Evolutionary conservation across 2,797 vertebrate species (phyloP).

Genomic region (Mus spretus): DNA sequence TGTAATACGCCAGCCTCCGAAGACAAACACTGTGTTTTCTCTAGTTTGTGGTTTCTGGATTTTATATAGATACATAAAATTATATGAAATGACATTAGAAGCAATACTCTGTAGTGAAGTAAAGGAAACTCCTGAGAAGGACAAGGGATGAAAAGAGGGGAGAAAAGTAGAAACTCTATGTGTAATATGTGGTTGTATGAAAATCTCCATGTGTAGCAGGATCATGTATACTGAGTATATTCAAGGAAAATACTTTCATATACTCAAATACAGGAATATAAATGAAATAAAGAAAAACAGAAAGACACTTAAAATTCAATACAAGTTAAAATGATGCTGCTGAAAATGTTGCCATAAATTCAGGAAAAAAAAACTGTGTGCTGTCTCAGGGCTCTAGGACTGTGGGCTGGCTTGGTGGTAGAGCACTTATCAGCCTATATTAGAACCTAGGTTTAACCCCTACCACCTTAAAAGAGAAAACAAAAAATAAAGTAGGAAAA

Average conservation of each 20-base stretch:
- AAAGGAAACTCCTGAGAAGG: neutral
- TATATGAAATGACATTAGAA: neutral
- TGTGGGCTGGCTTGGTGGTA: neutral
- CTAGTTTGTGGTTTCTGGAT: neutral
- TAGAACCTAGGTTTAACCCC: neutral
- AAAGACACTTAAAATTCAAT: neutral
- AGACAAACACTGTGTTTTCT: neutral
- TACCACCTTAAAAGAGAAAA: neutral
- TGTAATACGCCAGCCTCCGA: neutral
- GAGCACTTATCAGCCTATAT: neutral
- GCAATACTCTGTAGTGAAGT: neutral
- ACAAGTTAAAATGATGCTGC: neutral
- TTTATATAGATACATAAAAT: neutral
- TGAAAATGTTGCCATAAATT: neutral
- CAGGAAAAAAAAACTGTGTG: neutral
- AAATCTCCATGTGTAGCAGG: neutral
- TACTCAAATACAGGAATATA: neutral
- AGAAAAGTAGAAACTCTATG: neutral
- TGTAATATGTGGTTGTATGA: neutral
- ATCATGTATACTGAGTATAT: too few species aligned
- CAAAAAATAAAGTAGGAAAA: neutral
- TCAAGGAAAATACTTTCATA: neutral
- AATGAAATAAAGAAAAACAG: neutral
- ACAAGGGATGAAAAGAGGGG: neutral
- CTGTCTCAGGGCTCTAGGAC: neutral